Conservation (phyloP, 2,888 invertebrate genomes). For the Drosophila rubida region DNA sequence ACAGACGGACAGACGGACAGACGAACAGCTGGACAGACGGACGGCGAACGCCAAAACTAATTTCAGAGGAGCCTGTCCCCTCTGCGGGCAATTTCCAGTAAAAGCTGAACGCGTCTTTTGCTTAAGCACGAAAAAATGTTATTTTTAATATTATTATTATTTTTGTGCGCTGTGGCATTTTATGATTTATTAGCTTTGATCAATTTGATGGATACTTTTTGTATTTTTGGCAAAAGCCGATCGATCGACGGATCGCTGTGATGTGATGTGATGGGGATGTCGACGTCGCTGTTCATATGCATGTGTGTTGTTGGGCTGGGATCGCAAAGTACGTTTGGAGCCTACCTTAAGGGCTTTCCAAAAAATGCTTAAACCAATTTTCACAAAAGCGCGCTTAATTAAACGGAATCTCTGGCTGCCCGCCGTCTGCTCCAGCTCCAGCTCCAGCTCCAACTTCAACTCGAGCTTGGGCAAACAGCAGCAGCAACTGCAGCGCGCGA, state of each 20-base stretch:
- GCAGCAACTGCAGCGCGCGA: neutral
- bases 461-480: slow-evolving; percentile 2
- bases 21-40: slow-evolving; percentile 42
- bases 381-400: slow-evolving; percentile 73
- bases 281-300: slow-evolving; percentile 5
- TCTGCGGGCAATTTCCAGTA: slow-evolving; percentile 76
- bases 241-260: slow-evolving; percentile 38
- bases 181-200: slow-evolving; percentile 83
- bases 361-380: slow-evolving; percentile 79
- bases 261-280: neutral
- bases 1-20: slow-evolving; percentile 6
- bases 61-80: slow-evolving; percentile 61
- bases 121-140: slow-evolving; percentile 27
- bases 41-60: slow-evolving; percentile 60
- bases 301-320: neutral
- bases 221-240: slow-evolving; percentile 48
- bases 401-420: slow-evolving; percentile 70
- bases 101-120: slow-evolving; percentile 50
- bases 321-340: slow-evolving; percentile 30
- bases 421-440: slow-evolving; percentile 5
- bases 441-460: neutral
- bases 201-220: slow-evolving; percentile 80
- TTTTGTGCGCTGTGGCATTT: slow-evolving; percentile 54
- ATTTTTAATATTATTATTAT: slow-evolving; percentile 26
- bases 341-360: slow-evolving; percentile 76